Evolutionary conservation across 2,113 vertebrate species (phyloP).

Genomic region (Hepsetus odoe): DNA sequence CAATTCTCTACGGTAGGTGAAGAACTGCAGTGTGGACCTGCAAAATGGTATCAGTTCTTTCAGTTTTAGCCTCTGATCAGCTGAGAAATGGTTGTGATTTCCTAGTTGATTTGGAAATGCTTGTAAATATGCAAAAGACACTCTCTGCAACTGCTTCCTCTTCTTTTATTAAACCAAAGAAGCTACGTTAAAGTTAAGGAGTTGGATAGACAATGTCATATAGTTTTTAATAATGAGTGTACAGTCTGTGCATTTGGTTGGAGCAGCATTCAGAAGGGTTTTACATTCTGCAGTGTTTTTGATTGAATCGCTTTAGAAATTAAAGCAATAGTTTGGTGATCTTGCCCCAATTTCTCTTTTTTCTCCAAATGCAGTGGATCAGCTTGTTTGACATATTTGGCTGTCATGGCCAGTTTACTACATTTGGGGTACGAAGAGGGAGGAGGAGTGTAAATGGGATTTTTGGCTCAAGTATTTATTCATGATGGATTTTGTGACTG

Average conservation of each 20-base stretch:
- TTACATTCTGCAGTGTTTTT: not conserved
- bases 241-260: not conserved
- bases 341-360: too few species aligned
- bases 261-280: not conserved
- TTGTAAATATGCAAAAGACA: constrained; percentile 1
- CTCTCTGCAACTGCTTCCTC: not conserved
- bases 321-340: not conserved
- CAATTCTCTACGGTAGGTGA: not conserved
- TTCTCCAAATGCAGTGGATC: too few species aligned
- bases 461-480: too few species aligned
- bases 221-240: too few species aligned
- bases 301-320: not conserved
- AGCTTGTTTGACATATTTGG: too few species aligned
- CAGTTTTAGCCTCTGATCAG: not conserved
- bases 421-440: too few species aligned
- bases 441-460: too few species aligned
- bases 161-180: constrained; percentile 40
- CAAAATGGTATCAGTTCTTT: not conserved
- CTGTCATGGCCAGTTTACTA: too few species aligned
- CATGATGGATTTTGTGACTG: too few species aligned
- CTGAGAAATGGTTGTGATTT: not conserved
- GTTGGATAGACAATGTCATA: too few species aligned
- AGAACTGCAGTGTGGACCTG: not conserved
- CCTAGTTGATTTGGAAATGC: not conserved
- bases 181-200: not conserved